Evolutionary conservation across 1,140 invertebrate species (phyloP), one percentile per base, ranked within the genome.

Genomic region (Drosophila navojoa): DNA sequence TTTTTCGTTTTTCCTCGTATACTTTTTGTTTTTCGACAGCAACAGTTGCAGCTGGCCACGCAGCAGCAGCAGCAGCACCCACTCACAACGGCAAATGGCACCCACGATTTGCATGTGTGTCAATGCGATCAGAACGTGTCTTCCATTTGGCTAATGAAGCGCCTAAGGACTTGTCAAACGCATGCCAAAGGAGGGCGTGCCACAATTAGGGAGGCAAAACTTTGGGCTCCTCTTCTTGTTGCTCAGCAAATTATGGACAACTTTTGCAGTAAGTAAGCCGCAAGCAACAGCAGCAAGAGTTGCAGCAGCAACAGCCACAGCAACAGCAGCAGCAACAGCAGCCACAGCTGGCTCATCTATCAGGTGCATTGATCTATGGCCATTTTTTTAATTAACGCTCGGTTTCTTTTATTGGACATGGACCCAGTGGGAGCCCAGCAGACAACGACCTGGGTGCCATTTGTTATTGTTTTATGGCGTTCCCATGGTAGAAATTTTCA

Each of bases 321-420:
- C 47, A 22, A 6, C 7, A 6, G 6, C 42, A 25, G 47, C 52
- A 58, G 10, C 15, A 9, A 6, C 42, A 5, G 6, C 7, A 6
- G 2, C 42, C 5, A 15, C 42, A 25, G 47, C 47, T 13, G 47
- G 16, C 47, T 49, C 63, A 72, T 52, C 77, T 90, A 89, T 89
- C 84, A 90, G 84, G 85, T 89, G 84, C 80, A 89, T 89, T 89
- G 84, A 89, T 89, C 84, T 89, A 90, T 84, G 84, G 77, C 77
- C 76, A 90, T 89, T 90, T 90, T 84, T 89, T 89, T 89, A 87
- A 87, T 87, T 87, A 87, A 87, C 84, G 84, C 84, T 84, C 79
- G 71, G 84, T 87, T 89, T 77, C 84, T 87, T 87, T 87, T 84
- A 89, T 80, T 89, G 84, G 62, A 61, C 77, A 19, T 45, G 40